A percentile compares a stretch with the other conserved stretches of the same genome.
Conservation (phyloP, 2,113 vertebrate genomes). For the Daboia siamensis region DNA sequence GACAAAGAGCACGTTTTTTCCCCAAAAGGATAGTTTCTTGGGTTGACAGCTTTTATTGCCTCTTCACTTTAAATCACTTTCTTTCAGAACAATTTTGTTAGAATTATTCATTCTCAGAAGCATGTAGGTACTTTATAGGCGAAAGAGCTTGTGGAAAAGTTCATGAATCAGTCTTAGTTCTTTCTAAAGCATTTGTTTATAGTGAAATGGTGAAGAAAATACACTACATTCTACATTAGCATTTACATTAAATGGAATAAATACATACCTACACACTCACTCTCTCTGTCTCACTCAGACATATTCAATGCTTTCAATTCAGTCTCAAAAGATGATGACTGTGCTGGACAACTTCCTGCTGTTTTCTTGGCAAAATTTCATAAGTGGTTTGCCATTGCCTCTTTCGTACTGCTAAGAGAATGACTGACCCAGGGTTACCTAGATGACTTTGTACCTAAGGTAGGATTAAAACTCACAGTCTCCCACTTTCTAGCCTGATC, state of each 20-base stretch:
- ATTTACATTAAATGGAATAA: background rate
- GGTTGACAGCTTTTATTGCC: background rate
- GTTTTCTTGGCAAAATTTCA: background rate
- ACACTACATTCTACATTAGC: background rate
- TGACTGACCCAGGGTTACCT: background rate
- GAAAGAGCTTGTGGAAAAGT: background rate
- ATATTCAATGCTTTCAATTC: background rate
- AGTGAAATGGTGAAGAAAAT: constrained; percentile 2
- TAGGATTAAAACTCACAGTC: background rate
- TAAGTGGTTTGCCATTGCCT: background rate
- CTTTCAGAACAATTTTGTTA: background rate
- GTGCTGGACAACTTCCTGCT: background rate
- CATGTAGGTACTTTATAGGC: background rate
- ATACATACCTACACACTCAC: background rate
- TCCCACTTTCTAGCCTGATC: background rate
- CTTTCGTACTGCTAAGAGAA: background rate
- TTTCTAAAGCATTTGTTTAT: constrained; percentile 26
- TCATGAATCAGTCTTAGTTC: background rate
- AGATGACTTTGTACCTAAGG: background rate
- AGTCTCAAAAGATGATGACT: background rate
- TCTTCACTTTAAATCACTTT: constrained; percentile 21
- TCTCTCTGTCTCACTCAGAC: background rate
- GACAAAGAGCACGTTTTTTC: constrained; percentile 18
- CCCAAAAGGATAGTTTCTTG: background rate
- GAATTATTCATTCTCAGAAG: background rate